Conservation (phyloP, 2,888 invertebrate genomes). For the Cheilosia scutellata region DNA sequence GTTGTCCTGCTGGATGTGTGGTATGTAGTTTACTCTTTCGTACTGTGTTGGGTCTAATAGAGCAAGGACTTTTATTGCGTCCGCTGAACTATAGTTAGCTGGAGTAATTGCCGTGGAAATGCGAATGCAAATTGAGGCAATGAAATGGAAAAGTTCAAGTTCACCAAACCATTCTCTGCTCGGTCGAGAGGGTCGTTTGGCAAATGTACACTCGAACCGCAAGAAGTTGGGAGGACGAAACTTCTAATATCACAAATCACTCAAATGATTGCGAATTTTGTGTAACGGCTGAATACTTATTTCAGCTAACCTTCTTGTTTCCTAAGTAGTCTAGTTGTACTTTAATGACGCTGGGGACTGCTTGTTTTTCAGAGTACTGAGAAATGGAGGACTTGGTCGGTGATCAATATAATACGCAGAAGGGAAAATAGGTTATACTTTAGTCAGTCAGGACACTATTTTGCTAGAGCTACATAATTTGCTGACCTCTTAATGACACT, state of each 20-base stretch:
- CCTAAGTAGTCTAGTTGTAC: neutral
- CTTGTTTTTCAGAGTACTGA: too few species aligned
- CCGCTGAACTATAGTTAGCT: slow-evolving; percentile 35
- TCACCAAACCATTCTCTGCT: slow-evolving; percentile 22
- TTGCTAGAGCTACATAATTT: too few species aligned
- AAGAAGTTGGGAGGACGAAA: slow-evolving; percentile 4
- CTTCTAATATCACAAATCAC: slow-evolving; percentile 43
- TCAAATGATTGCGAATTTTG: slow-evolving; percentile 29
- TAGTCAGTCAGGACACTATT: too few species aligned
- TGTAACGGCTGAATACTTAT: neutral
- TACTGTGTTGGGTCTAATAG: slow-evolving; percentile 52
- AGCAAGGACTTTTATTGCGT: slow-evolving; percentile 57
- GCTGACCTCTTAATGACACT: too few species aligned
- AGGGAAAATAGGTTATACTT: too few species aligned
- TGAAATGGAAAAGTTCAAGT: slow-evolving; percentile 54
- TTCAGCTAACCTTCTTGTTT: neutral
- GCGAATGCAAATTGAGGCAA: slow-evolving; percentile 50
- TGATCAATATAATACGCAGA: too few species aligned
- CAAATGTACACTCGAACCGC: slow-evolving; percentile 8
- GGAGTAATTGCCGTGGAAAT: slow-evolving; percentile 50
- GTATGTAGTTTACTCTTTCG: slow-evolving; percentile 12
- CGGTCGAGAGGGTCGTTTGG: neutral
- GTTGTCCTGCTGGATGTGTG: slow-evolving; percentile 20
- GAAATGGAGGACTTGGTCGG: too few species aligned
- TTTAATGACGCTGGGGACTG: neutral